phyloP scores from a whole-genome alignment of 2,888 invertebrate genomes.

The Tipula unca region DNA sequence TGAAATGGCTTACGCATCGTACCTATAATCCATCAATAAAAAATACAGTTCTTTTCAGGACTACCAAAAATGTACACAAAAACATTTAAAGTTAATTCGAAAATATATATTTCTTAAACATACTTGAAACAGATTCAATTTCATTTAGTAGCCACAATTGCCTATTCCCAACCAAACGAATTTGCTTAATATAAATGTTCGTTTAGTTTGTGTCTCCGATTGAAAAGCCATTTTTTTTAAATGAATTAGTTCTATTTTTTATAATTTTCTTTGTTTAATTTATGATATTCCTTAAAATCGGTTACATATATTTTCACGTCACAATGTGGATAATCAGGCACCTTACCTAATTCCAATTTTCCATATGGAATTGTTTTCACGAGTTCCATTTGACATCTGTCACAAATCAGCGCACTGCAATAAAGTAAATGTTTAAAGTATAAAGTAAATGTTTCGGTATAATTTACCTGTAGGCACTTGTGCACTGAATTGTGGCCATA shows the following conservation, averaged over 20 bases:
- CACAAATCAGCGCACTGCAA: not conserved
- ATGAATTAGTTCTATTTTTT: not conserved
- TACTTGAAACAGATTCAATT: too few relatives aligned
- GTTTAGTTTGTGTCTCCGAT: not conserved
- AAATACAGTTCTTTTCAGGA: too few relatives aligned
- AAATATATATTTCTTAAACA: too few relatives aligned
- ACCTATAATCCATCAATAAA: too few relatives aligned
- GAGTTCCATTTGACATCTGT: not conserved
- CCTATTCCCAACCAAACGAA: not conserved
- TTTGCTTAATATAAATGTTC: not conserved
- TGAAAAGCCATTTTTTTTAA: not conserved
- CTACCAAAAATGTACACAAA: too few relatives aligned
- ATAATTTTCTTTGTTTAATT: not conserved
- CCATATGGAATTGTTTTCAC: not conserved
- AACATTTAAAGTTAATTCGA: too few relatives aligned
- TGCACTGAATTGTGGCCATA: not conserved
- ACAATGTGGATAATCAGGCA: not conserved
- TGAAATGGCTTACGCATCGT: too few relatives aligned
- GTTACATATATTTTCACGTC: not conserved
- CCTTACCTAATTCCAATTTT: not conserved
- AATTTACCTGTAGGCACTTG: not conserved
- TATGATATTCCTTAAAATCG: not conserved
- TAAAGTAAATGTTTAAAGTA: too few relatives aligned
- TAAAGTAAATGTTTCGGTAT: not conserved
- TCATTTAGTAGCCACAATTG: too few relatives aligned